Evolutionary conservation across 2,113 vertebrate species (phyloP).

Genomic region (Nannospalax galili): DNA sequence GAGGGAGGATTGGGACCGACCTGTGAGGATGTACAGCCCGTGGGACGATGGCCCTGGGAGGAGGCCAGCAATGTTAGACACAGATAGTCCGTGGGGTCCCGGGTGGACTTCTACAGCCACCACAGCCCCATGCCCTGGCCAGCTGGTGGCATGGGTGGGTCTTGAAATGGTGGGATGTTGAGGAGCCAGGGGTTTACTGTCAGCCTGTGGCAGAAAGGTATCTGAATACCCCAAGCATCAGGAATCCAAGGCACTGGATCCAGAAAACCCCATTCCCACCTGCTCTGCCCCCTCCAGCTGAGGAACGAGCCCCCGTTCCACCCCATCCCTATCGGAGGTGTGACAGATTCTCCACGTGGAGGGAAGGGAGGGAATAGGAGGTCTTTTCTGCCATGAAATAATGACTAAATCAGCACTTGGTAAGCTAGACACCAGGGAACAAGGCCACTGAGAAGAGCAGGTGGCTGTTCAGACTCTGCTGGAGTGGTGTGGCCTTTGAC

Average conservation of each 20-base stretch:
- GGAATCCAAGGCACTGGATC: neutral
- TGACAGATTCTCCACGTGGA: neutral
- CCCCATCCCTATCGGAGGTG: accelerated
- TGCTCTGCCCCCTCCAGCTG: no score
- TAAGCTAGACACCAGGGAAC: neutral
- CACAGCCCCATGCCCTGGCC: neutral
- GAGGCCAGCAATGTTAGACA: neutral
- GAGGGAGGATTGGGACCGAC: neutral
- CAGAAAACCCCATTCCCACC: neutral
- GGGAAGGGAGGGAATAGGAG: accelerated
- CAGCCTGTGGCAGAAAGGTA: accelerated
- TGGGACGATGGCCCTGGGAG: accelerated
- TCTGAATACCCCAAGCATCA: accelerated
- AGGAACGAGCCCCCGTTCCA: neutral
- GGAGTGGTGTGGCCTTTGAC: accelerated
- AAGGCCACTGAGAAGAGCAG: neutral
- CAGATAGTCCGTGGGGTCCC: neutral
- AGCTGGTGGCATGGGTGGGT: neutral
- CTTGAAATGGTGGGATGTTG: no score
- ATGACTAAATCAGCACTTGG: neutral
- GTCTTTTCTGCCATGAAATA: accelerated
- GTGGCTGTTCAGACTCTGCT: accelerated
- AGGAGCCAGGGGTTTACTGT: accelerated
- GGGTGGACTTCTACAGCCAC: accelerated
- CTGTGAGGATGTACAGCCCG: neutral